Evolutionary conservation across 2,113 vertebrate species (phyloP), one percentile per base, ranked within the genome.

Genomic region (Mungos mungo): DNA sequence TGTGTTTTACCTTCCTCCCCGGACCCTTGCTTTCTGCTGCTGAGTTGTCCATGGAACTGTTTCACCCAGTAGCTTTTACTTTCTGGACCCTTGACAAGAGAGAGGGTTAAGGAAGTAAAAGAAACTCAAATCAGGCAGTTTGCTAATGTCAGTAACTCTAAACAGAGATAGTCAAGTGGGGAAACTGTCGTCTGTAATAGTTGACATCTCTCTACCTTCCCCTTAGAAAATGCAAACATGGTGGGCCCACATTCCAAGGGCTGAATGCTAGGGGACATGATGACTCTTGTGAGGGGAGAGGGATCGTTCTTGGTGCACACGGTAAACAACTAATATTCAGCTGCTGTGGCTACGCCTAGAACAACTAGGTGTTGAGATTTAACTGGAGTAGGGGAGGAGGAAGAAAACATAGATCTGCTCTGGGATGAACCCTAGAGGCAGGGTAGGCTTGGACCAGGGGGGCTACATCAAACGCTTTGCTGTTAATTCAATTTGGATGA

Each of bases 401-500:
- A 76, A 83, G 82, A 76, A 72, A 68, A 47, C 10, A 3, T 11
- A 38, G 47, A 27, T 88, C 69, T 84, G 85, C 74, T 90, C 45
- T 83, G 94, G 88, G 84, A 74, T 52, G 69, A 38, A 41, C 93
- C 90, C 84, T 14, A 88, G 80, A 95, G 86, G 65, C 63, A 71
- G 91, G 60, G 47, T 14, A 38, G 87, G 87, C 10, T 5, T 10
- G 27, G 81, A 19, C 60, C 16, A 52, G 63, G 7, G 41, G 66
- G 9, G 74, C 79, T 9, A 41, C 96, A 94, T 93, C 80, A n/a
- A 95, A 71, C 27, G 68, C 8, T 79, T 16, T 90, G 96, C 94
- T 66, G n/a, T 83, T 89, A 71, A 83, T 94, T 95, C 86, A 16
- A 82, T 93, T 86, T 84, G 97, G 95, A 96, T 31, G 84, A 96